Evolutionary conservation across 2,888 invertebrate species (phyloP), one percentile per base, ranked within the genome.

Genomic region (Leptopterna dolabrata): DNA sequence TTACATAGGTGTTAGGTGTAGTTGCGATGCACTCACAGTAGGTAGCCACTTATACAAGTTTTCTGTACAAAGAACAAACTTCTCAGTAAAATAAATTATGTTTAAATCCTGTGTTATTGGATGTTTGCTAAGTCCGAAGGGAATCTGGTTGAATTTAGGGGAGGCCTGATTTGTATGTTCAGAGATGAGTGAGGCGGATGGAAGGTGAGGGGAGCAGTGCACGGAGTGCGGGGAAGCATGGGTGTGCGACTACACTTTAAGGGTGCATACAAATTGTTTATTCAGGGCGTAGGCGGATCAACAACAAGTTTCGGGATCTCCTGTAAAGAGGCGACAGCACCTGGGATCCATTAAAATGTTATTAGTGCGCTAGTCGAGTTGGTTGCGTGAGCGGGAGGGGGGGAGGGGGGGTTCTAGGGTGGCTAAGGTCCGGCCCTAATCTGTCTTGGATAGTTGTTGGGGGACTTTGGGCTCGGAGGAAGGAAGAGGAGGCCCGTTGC

Each of bases 391-490:
- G n/a, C n/a, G n/a, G n/a, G n/a, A n/a, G 71, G 29, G 71, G 71
- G 24, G 70, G 16, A 80, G 63, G 30, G 36, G 71, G 16, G 84
- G 51, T 27, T 29, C 36, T 13, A 30, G 19, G 41, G 63, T 11
- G 24, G 19, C 71, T 70, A 47, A 71, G 87, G 86, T 82, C 88
- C 87, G 86, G 78, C 70, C 36, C 86, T 88, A 88, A 88, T 88
- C 88, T 88, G 87, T 88, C 87, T 88, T 88, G 88, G 88, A 88
- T 88, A 88, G 88, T 88, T 88, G 86, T 88, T 88, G 86, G 43
- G 86, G 43, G 19, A 45, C 78, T 76, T 41, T 13, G 19, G 63
- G 24, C n/a, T n/a, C 0, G 63, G 63, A 6, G 63, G 63, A 11
- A 24, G 63, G 24, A 63, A 27, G 24, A 11, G 27, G 19, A 78